Conservation (phyloP, 2,888 invertebrate genomes). For the Harpalus rubripes region DNA sequence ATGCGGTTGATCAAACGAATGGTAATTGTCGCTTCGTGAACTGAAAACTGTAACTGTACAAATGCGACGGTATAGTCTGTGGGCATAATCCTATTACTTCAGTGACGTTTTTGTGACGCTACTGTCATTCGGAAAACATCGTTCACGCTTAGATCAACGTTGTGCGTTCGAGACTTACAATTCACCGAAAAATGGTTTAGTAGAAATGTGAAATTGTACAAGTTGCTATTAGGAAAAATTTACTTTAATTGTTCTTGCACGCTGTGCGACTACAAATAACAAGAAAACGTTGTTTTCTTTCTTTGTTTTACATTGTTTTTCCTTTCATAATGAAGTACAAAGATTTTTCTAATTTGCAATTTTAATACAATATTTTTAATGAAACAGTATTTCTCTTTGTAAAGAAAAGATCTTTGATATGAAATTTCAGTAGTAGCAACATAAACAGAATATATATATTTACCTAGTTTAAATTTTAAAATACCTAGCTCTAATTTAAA, state of each 20-base stretch:
- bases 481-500: no score
- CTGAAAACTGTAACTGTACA: slow-evolving; percentile 9
- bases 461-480: no score
- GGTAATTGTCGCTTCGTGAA: slow-evolving; percentile 26
- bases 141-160: slow-evolving; percentile 7
- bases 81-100: slow-evolving; percentile 51
- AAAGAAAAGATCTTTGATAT: no score
- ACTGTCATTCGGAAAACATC: slow-evolving; percentile 48
- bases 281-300: not conserved
- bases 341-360: no score
- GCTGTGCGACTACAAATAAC: not conserved
- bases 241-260: not conserved
- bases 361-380: no score
- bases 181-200: not conserved
- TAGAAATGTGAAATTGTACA: not conserved
- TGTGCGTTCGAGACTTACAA: not conserved
- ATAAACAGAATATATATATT: no score
- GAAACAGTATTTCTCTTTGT: no score
- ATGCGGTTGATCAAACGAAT: slow-evolving; percentile 29
- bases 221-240: slow-evolving; percentile 11
- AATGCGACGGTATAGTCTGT: slow-evolving; percentile 11
- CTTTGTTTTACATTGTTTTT: no score
- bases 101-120: slow-evolving; percentile 34
- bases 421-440: no score
- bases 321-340: no score